A percentile compares a stretch with the other conserved stretches of the same genome.
Conservation (phyloP, 1,140 invertebrate species). For the Temnothorax nylanderi region DNA sequence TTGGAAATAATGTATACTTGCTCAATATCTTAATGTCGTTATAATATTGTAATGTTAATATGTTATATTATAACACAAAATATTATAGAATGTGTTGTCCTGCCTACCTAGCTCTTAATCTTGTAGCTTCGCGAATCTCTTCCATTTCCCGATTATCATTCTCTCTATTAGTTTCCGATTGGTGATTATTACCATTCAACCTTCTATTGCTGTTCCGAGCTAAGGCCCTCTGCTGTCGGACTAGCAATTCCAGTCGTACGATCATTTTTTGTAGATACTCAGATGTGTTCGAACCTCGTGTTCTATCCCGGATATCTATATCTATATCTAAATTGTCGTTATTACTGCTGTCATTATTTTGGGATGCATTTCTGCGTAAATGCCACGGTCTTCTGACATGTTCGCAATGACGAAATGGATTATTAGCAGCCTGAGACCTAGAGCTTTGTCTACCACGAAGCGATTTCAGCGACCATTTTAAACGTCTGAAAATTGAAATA, state of each 20-base stretch:
- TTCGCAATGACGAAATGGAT: slow-evolving; percentile 60
- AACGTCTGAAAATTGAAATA: slow-evolving; percentile 24
- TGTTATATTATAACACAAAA: slow-evolving; percentile 24
- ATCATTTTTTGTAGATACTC: slow-evolving; percentile 76
- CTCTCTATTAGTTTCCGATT: slow-evolving; percentile 54
- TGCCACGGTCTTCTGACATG: slow-evolving; percentile 62
- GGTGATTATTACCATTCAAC: slow-evolving; percentile 62
- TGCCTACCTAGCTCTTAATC: slow-evolving; percentile 74
- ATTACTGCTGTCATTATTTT: slow-evolving; percentile 21
- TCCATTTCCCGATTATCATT: slow-evolving; percentile 70
- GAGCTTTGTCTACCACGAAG: slow-evolving; percentile 64
- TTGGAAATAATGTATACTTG: background rate
- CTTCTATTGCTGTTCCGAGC: slow-evolving; percentile 63
- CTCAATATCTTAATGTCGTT: background rate
- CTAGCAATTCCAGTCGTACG: slow-evolving; percentile 74
- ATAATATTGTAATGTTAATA: background rate
- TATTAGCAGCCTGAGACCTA: slow-evolving; percentile 57
- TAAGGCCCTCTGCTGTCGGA: slow-evolving; percentile 75
- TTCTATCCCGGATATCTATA: slow-evolving; percentile 42
- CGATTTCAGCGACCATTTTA: slow-evolving; percentile 46
- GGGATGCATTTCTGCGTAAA: slow-evolving; percentile 46
- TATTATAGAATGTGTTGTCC: background rate
- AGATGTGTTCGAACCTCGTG: slow-evolving; percentile 57
- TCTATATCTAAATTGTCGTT: slow-evolving; percentile 16
- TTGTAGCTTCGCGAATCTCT: slow-evolving; percentile 73